Evolutionary conservation across 2,113 vertebrate species (phyloP), one percentile per base, ranked within the genome.

Genomic region (Macrotus californicus): DNA sequence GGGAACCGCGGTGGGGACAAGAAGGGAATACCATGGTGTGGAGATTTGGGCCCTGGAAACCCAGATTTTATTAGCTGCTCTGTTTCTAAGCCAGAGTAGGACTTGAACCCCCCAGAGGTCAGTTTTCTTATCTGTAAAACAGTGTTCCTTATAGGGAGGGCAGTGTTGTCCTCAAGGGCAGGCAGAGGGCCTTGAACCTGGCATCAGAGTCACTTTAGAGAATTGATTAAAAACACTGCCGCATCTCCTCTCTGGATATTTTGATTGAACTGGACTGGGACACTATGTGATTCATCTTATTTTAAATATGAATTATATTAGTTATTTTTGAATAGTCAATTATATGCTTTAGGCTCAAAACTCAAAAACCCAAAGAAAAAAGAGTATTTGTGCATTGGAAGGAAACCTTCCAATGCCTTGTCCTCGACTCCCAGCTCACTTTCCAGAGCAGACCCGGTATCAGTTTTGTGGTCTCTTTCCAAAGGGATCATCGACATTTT

Each of bases 271-370:
- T 73, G 43, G 21, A 73, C 48, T 61, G 18, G 79, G 46, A 46
- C 66, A 77, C 22, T 69, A 0, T 50, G 41, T 70, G 77, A 34
- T 81, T 64, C n/a, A 39, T 77, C 70, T 96, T 64, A 61, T 41
- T 94, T 90, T 90, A 64, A 89, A 83, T 79, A 46, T 36, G 48
- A 91, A 54, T 91, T 79, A 16, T 80, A 90, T 88, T 76, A 56
- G 31, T 56, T 93, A 39, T 52, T 87, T 80, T 64, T 76, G 39
- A 91, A 46, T 66, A 59, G 14, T 64, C 86, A 11, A 91, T 56
- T 75, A 18, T 11, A 59, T n/a, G 36, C 36, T 52, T 5, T 86
- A n/a, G n/a, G 10, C 34, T 81, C 41, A 81, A 50, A 87, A 73
- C 34, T 88, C 80, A 76, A 91, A 87, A 76, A 8, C 11, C 36